phyloP scores from a whole-genome alignment of 2,113 vertebrate species.

The Apodemus speciosus region DNA sequence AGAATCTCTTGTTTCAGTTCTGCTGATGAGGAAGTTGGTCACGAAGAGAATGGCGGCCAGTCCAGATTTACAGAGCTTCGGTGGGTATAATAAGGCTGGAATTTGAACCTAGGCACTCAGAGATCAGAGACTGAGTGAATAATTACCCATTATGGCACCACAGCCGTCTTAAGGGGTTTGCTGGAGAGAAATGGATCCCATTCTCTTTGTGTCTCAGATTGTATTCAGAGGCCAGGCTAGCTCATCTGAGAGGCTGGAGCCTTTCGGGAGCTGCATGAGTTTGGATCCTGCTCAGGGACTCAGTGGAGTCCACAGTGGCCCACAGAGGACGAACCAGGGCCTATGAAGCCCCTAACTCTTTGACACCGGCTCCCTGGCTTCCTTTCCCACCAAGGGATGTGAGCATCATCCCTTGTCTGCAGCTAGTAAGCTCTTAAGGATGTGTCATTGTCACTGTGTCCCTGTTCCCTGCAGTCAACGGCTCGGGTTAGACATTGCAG shows the following conservation, averaged over 20 bases:
- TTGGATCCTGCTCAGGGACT: not conserved
- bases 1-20: not conserved
- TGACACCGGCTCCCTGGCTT: not conserved
- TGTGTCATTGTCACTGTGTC: not conserved
- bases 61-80: not conserved
- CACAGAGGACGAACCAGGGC: not conserved
- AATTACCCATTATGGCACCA: not conserved
- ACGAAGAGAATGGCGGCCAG: not conserved
- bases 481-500: not conserved
- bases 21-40: not conserved
- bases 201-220: not conserved
- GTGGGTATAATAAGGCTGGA: not conserved
- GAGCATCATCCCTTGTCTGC: not conserved
- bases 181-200: not conserved
- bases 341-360: not conserved
- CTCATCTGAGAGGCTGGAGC: not conserved
- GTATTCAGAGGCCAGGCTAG: not conserved
- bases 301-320: not conserved
- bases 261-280: too few relatives aligned
- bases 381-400: not conserved
- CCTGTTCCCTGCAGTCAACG: too few relatives aligned
- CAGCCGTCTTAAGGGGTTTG: not conserved
- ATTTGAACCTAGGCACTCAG: not conserved
- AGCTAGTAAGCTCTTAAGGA: not conserved
- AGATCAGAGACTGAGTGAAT: not conserved